Evolutionary conservation across 2,113 vertebrate species (phyloP), one percentile per base, ranked within the genome.

Genomic region (Sebastes schlegelii): DNA sequence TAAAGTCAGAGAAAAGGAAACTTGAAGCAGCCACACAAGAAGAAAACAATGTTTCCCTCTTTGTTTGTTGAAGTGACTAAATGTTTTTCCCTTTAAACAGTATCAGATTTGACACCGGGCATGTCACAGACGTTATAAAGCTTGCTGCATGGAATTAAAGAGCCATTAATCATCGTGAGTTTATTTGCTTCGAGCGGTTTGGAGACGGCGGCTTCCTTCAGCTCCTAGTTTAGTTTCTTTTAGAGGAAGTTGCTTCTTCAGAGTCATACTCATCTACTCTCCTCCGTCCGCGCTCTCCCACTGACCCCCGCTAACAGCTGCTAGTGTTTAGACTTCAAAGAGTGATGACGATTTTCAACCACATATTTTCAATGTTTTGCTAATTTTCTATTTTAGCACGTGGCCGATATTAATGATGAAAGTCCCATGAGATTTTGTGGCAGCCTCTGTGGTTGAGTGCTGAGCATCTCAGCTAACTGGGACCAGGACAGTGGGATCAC

Each of bases 301-400:
- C 40, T 90, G 89, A 93, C 90, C 90, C 73, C 63, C 17, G 40
- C 82, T 0, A 73, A 77, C 91, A 94, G 92, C 92, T 95, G 94
- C 68, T 74, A 90, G 65, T 52, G 76, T 17, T 94, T 93, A 92
- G 71, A 91, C 86, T 84, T 92, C 83, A 88, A 91, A 91, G 90
- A 67, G 51, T 45, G 80, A 91, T 55, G 79, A 70, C 82, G 85
- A 92, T 90, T 91, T 92, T 89, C 72, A 45, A 77, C 88, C 79
- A 66, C 91, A 89, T 62, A 89, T 89, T 92, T 93, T 87, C 88
- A 67, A 62, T 87, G 79, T 92, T 92, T 90, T 82, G 79, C 84
- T 90, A 84, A 90, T 94, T 92, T 87, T 91, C 72, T 76, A 80
- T 83, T 91, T 90, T 82, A 84, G 88, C 79, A 87, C 80, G 48